Percentiles rank a stretch among this genome's conserved stretches.
Evolutionary conservation across 2,888 invertebrate species (phyloP).

Genomic region (Coremacera marginata): DNA sequence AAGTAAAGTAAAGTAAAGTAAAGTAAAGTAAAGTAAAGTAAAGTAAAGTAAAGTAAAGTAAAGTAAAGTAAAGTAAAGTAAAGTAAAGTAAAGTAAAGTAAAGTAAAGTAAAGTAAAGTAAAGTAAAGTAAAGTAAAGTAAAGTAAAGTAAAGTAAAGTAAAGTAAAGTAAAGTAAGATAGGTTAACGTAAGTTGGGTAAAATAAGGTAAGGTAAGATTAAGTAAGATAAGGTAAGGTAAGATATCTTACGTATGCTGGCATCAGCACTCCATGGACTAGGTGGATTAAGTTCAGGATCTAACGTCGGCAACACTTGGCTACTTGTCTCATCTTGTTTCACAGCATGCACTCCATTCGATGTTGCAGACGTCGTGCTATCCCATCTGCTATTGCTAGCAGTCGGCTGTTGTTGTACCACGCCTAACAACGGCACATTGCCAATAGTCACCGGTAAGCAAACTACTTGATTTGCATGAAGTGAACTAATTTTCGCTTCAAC

Average conservation of each 20-base stretch:
- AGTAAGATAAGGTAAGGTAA: too few relatives aligned
- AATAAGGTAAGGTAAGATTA: too few relatives aligned
- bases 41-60: too few relatives aligned
- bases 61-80: too few relatives aligned
- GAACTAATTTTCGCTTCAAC: constrained; percentile 42
- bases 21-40: too few relatives aligned
- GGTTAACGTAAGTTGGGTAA: neutral
- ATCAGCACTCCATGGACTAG: constrained; percentile 54
- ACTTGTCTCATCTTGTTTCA: neutral
- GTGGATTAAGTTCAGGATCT: constrained; percentile 1
- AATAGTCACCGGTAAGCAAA: constrained; percentile 52
- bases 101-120: too few relatives aligned
- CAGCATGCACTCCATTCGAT: neutral
- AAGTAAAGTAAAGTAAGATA: neutral
- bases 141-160: neutral
- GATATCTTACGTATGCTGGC: constrained; percentile 50
- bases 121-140: too few relatives aligned
- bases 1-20: too few relatives aligned
- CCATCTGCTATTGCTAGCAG: neutral
- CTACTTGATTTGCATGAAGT: constrained; percentile 42
- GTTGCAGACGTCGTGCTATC: neutral
- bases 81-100: too few relatives aligned
- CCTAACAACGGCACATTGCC: constrained; percentile 52
- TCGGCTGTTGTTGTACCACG: constrained; percentile 42
- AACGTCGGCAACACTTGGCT: neutral